phyloP scores from a whole-genome alignment of 2,888 invertebrate genomes.

The Dynastes maya region DNA sequence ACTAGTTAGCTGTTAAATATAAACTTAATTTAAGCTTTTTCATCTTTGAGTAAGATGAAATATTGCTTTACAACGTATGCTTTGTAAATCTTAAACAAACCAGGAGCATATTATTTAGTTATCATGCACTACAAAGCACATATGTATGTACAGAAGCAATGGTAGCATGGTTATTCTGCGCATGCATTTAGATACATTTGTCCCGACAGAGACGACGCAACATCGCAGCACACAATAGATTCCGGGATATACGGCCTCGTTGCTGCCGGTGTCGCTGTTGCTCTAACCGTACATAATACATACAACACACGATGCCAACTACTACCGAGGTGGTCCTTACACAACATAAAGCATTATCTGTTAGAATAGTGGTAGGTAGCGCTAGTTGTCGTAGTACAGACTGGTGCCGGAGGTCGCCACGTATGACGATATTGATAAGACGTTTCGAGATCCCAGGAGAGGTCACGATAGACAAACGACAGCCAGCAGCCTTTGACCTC shows the following conservation, averaged over 20 bases:
- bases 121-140: not conserved
- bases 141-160: not conserved
- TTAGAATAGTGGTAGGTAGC: not conserved
- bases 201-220: slow-evolving; percentile 3
- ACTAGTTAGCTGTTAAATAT: no score
- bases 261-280: slow-evolving; percentile 1
- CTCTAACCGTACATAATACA: not conserved
- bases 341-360: slow-evolving; percentile 39
- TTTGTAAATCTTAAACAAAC: no score
- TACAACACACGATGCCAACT: slow-evolving; percentile 8
- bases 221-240: slow-evolving; percentile 14
- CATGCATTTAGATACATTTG: slow-evolving; percentile 34
- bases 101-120: no score
- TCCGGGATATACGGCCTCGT: not conserved
- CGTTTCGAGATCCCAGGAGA: slow-evolving; percentile 42
- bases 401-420: slow-evolving; percentile 31
- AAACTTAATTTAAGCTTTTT: no score
- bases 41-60: no score
- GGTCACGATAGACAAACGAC: slow-evolving; percentile 47
- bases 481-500: slow-evolving; percentile 48
- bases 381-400: not conserved
- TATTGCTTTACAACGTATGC: no score
- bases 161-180: not conserved
- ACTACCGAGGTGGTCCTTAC: slow-evolving; percentile 40
- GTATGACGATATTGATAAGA: slow-evolving; percentile 46